A percentile compares a stretch with the other conserved stretches of the same genome.
phyloP scores from a whole-genome alignment of 2,888 invertebrate species.

The Drosophila aldrichi region DNA sequence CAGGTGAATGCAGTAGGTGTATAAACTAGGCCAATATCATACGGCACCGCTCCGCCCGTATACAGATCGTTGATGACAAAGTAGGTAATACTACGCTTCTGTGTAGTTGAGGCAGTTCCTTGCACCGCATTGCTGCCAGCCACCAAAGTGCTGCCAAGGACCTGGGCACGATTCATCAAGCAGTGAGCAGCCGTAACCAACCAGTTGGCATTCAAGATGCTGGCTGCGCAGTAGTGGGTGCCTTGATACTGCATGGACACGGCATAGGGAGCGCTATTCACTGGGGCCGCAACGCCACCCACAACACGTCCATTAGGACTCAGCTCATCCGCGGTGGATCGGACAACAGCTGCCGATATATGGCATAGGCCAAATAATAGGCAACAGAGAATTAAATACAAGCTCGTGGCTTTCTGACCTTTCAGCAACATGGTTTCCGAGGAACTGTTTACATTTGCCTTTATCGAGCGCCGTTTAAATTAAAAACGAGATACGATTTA shows the following conservation, averaged over 20 bases:
- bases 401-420: slow-evolving; percentile 39
- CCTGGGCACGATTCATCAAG: slow-evolving; percentile 63
- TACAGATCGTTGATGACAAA: slow-evolving; percentile 79
- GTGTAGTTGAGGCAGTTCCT: slow-evolving; percentile 73
- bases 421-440: slow-evolving; percentile 50
- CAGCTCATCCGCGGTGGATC: slow-evolving; percentile 2
- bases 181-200: slow-evolving; percentile 84
- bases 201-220: slow-evolving; percentile 82
- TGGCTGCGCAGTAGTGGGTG: slow-evolving; percentile 82
- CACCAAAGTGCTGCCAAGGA: slow-evolving; percentile 71
- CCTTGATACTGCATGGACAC: slow-evolving; percentile 80
- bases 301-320: slow-evolving; percentile 72
- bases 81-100: slow-evolving; percentile 70
- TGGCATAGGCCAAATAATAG: slow-evolving; percentile 36
- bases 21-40: slow-evolving; percentile 83
- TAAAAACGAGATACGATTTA: slow-evolving; percentile 52
- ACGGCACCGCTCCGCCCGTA: slow-evolving; percentile 80
- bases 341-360: slow-evolving; percentile 46
- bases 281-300: slow-evolving; percentile 74
- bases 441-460: slow-evolving; percentile 68
- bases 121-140: slow-evolving; percentile 81
- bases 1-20: slow-evolving; percentile 77
- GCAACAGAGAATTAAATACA: slow-evolving; percentile 27
- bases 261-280: slow-evolving; percentile 78
- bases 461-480: slow-evolving; percentile 64